Conservation (phyloP, 2,888 invertebrate genomes). For the Shargacucullia verbasci region DNA sequence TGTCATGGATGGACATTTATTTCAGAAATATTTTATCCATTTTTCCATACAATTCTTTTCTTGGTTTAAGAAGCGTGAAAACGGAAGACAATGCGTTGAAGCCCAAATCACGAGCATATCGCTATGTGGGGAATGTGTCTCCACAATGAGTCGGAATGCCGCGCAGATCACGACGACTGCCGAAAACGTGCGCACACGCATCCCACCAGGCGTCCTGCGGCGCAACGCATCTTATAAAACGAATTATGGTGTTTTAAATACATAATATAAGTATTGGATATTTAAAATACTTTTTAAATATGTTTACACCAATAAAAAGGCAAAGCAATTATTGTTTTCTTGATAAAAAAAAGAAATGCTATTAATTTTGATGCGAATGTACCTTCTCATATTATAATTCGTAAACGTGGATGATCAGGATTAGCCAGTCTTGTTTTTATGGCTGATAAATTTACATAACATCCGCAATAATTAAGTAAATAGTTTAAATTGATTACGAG, state of each 20-base stretch:
- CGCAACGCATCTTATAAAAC: slow-evolving; percentile 44
- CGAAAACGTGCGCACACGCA: slow-evolving; percentile 79
- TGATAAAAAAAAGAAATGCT: background rate
- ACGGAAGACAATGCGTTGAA: slow-evolving; percentile 74
- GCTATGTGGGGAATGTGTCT: slow-evolving; percentile 80
- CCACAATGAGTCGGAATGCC: slow-evolving; percentile 65
- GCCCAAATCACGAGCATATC: slow-evolving; percentile 78
- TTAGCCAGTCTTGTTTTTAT: slow-evolving; percentile 12
- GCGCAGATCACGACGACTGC: slow-evolving; percentile 68
- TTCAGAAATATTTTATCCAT: slow-evolving; percentile 33
- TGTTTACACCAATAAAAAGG: no score
- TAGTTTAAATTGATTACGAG: no score
- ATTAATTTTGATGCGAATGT: background rate
- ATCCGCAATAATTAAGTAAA: slow-evolving; percentile 16
- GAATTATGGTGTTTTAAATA: slow-evolving; percentile 35
- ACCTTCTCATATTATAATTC: no score
- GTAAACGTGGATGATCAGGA: background rate
- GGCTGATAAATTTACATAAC: slow-evolving; percentile 23
- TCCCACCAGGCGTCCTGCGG: slow-evolving; percentile 56
- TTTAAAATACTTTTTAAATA: background rate
- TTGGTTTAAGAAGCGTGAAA: slow-evolving; percentile 68
- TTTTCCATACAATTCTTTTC: slow-evolving; percentile 40
- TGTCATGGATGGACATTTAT: slow-evolving; percentile 15
- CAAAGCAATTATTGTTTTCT: no score
- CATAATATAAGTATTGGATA: background rate